Evolutionary conservation across 2,113 vertebrate species (phyloP).

Genomic region (Theristicus caerulescens): DNA sequence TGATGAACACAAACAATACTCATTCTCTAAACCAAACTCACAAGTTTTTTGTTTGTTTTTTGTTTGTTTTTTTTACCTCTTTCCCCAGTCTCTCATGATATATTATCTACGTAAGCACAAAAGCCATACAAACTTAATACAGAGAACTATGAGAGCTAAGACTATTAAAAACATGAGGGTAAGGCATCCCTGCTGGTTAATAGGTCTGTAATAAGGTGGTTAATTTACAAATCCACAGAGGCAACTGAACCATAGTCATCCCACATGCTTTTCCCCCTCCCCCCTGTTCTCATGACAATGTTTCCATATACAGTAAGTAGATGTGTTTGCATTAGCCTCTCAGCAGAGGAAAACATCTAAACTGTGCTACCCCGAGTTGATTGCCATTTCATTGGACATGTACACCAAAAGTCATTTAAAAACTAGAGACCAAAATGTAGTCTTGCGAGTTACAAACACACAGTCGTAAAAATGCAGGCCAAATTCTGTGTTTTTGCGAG

Average conservation of each 20-base stretch:
- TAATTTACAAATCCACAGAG: conserved; percentile 87
- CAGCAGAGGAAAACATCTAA: conserved; percentile 13
- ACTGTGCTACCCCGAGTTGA: conserved; percentile 44
- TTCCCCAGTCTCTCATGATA: conserved; percentile 69
- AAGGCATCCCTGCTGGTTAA: conserved; percentile 99
- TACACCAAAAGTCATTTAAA: conserved; percentile 45
- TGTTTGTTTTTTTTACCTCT: background rate
- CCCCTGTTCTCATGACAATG: background rate
- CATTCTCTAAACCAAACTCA: conserved; percentile 60
- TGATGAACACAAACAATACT: conserved; percentile 59
- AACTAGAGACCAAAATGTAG: conserved; percentile 32
- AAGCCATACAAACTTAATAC: conserved; percentile 82
- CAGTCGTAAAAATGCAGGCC: background rate
- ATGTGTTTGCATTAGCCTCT: conserved; percentile 50
- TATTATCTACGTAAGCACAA: conserved; percentile 76
- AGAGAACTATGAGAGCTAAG: conserved; percentile 71
- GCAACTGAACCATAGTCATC: conserved; percentile 88
- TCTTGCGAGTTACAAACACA: conserved; percentile 66
- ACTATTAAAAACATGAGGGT: conserved; percentile 82
- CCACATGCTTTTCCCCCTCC: conserved; percentile 68
- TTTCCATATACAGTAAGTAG: conserved; percentile 46
- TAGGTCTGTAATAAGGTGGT: conserved; percentile 81
- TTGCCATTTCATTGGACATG: conserved; percentile 30
- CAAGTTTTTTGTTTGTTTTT: background rate
- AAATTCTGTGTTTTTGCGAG: conserved; percentile 31